phyloP scores from a whole-genome alignment of 2,888 invertebrate species.

The Tiphia femorata region DNA sequence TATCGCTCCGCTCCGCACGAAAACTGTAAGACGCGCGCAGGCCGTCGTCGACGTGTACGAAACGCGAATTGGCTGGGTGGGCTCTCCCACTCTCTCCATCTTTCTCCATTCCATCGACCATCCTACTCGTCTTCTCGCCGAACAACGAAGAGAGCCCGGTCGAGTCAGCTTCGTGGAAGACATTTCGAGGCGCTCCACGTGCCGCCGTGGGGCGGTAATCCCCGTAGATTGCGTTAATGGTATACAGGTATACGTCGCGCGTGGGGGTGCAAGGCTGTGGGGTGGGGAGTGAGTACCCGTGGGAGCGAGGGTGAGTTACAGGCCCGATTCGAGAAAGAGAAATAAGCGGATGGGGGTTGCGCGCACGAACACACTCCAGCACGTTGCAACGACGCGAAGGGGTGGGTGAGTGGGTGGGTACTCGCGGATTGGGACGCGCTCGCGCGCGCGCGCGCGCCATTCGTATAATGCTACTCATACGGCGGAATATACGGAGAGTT shows the following conservation, averaged over 20 bases:
- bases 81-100: neutral
- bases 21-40: slow-evolving; percentile 36
- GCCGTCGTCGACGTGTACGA: too few relatives aligned
- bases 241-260: slow-evolving; percentile 8
- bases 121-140: slow-evolving; percentile 31
- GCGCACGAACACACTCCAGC: slow-evolving; percentile 2
- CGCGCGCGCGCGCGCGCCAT: neutral
- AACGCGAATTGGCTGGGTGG: slow-evolving; percentile 44
- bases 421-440: neutral
- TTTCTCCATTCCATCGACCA: slow-evolving; percentile 39
- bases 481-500: slow-evolving; percentile 34
- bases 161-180: neutral
- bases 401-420: neutral
- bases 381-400: neutral
- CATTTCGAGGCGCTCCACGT: slow-evolving; percentile 42
- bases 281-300: slow-evolving; percentile 1
- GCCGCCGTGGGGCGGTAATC: slow-evolving; percentile 36
- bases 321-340: slow-evolving; percentile 33
- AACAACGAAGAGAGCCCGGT: slow-evolving; percentile 3
- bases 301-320: slow-evolving; percentile 16
- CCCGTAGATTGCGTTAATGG: slow-evolving; percentile 52
- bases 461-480: neutral
- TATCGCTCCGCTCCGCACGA: slow-evolving; percentile 11
- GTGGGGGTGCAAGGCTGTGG: too few relatives aligned
- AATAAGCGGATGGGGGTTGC: slow-evolving; percentile 27